Base-by-base conservation (phyloP, 30 jellyfish, hydroid and myxozoan genomes). In the Euphysa ruthae region DNA sequence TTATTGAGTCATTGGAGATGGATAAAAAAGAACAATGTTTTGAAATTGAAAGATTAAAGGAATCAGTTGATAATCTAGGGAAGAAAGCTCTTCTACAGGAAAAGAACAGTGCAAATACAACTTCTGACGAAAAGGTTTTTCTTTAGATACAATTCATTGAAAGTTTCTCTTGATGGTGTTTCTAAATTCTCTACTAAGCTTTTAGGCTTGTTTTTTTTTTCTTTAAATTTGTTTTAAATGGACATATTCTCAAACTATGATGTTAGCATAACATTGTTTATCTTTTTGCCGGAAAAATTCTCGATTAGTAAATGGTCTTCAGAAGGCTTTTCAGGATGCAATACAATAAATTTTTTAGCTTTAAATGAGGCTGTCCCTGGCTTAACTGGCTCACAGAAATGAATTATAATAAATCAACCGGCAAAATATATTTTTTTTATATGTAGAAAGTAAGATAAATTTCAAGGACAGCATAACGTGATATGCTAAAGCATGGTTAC, bases 1-100 rank as follows among this genome's bases (percentile, higher is more conserved):
- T 34, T 18, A 43, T 62, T 29, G 73, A 62, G 34, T 33, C 65
- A 4, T 29, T 62, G 26, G 75, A 62, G 34, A 62, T 16, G 20
- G 64, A 29, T 0, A 34, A 33, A 27, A 19, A 29, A 16, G 70
- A 56, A 56, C 33, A 16, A 16, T n/a, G 25, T 19, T 27, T 15
- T 1, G 75, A 62, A 34, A 42, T 62, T 24, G 31, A 27, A 3
- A 29, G 34, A 7, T 25, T 62, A 27, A 42, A 25, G n/a, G 33
- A 29, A 27, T 18, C 43, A 56, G 32, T 56, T 18, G 28, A 46
- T 2, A 29, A 5, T 46, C 60, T 46, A 3, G 60, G 23, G 23
- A 46, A 46, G 23, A 46, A 4, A 46, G 23, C 28, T 46, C 4
- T 46, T 46, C 10, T 10, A 4, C 4, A 46, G 23, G n/a, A n/a